Evolutionary conservation across 2,113 vertebrate species (phyloP), one percentile per base, ranked within the genome.

Genomic region (Saccopteryx leptura): DNA sequence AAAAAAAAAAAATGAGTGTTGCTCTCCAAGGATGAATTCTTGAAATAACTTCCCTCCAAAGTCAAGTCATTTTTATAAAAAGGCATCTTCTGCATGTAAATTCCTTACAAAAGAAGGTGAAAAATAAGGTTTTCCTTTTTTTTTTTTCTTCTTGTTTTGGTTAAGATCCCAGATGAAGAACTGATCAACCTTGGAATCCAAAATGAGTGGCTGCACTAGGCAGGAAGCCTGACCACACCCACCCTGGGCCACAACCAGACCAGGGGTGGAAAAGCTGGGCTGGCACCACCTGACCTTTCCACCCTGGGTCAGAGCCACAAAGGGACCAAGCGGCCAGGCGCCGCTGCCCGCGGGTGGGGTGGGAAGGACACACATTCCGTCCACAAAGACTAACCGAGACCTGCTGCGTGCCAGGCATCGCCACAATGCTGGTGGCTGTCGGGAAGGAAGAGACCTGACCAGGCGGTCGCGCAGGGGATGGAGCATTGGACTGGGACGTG

Each of bases 1-100:
- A 80, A 84, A 91, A 82, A 94, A 94, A 81, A 82, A 87, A 86
- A 90, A 86, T 50, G 88, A 88, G 75, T 50, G 72, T 79, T 80
- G 33, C 48, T 88, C 58, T 97, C 95, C 95, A 97, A 97, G 92
- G 96, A 90, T 90, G 80, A 96, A 97, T 98, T 97, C 92, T 92
- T 97, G 68, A 95, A 96, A 97, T 97, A 97, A 95, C 95, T 98
- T 97, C 26, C 79, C 81, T 39, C 76, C 91, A 97, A 97, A 93
- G 95, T 93, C 93, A 98, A 97, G 92, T 96, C 75, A 81, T 92
- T 97, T 98, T 97, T 89, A 94, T 82, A 92, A 96, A 96, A 96
- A 94, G 93, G 75, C 56, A 72, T 93, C n/a, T 91, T 94, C 96
- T 93, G 78, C 93, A 92, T 83, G 95, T 95, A 88, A 93, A 96